Base-by-base conservation (phyloP, 2,888 invertebrate genomes). In the Panzeria rudis region DNA sequence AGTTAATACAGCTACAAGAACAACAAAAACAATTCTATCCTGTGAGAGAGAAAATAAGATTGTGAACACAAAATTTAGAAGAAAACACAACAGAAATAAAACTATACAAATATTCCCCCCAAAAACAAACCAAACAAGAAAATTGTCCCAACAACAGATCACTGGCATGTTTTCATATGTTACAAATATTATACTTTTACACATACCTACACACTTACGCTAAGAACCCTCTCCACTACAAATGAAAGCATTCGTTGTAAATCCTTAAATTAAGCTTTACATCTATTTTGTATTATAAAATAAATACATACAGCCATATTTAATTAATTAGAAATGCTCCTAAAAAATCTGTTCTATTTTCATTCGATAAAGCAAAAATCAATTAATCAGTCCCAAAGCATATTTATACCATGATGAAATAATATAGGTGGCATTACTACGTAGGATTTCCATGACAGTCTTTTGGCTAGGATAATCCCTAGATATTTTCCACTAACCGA, bases 1-100 rank as follows among this genome's bases (percentile, higher is more conserved):
- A 82, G 54, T 62, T 56, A 76, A 66, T 75, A 64, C 50, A 50
- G 50, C 54, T 64, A 17, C 44, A 77, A 32, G 68, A 82, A 79
- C 66, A 82, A 56, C 59, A 82, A 79, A 54, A 82, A 56, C 78
- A 84, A 85, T 86, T 87, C 86, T 86, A 87, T 87, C 86, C 86
- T 87, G 87, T 79, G 91, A 90, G 92, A 91, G 92, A 91, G 92
- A 92, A 90, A 90, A 91, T 90, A 92, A 91, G 91, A 92, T 91
- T 91, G 92, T 92, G 86, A 88, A 87, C 86, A 86, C 88, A 89
- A 86, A 77, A 87, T 81, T 77, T 84, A 83, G 75, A 83, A 69
- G 78, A 86, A 64, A 79, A 78, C 66, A 82, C 61, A 50, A 59
- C 80, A 86, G 9, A 32, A 44, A 72, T 25, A 78, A 20, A 69